Conservation (phyloP, 2,888 invertebrate species). For the Diaperis boleti region DNA sequence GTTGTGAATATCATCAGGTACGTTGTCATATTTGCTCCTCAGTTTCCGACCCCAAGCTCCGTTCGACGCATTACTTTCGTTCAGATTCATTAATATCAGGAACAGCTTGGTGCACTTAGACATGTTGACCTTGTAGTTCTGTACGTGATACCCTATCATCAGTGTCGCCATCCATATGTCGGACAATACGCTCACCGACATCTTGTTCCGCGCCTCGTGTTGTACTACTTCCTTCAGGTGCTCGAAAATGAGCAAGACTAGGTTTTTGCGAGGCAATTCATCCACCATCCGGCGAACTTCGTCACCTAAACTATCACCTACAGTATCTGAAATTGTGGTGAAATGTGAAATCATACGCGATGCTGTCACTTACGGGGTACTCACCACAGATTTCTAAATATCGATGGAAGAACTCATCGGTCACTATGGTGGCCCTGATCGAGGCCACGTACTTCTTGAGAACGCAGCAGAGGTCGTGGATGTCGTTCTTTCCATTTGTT, state of each 20-base stretch:
- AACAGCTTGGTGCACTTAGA: conserved; percentile 32
- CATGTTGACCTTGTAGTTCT: conserved; percentile 42
- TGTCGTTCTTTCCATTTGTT: conserved; percentile 73
- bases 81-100: conserved; percentile 36
- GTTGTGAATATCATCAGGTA: conserved; percentile 30
- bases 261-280: conserved; percentile 56
- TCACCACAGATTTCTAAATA: conserved; percentile 71
- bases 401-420: conserved; percentile 68
- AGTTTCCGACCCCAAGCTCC: conserved; percentile 12
- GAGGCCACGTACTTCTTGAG: conserved; percentile 94
- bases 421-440: conserved; percentile 87
- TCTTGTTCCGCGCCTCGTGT: conserved; percentile 52
- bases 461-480: conserved; percentile 90
- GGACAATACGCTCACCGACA: conserved; percentile 51
- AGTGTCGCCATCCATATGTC: conserved; percentile 53
- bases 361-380: too few relatives aligned
- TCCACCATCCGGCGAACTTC: conserved; percentile 50
- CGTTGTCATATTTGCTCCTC: conserved; percentile 42
- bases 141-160: conserved; percentile 23
- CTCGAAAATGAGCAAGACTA: conserved; percentile 54
- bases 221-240: conserved; percentile 56
- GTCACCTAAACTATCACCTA: conserved; percentile 48
- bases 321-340: conserved; percentile 51
- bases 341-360: too few relatives aligned
- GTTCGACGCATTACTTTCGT: conserved; percentile 32